Base-by-base conservation (phyloP, 2,888 invertebrate genomes). In the Peribatodes rhomboidaria region DNA sequence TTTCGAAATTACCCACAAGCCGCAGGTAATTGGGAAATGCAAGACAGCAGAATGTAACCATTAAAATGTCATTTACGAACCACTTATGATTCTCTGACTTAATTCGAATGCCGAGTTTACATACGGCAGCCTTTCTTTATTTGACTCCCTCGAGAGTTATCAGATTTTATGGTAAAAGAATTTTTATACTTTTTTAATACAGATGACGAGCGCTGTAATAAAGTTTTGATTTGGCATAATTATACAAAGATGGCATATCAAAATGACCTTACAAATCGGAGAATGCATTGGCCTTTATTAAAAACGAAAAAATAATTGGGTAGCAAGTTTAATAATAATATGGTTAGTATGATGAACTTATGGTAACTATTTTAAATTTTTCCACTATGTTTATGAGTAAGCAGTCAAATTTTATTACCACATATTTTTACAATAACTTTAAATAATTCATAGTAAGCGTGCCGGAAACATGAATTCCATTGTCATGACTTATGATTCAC, bases 61-160 rank as follows among this genome's bases (percentile, higher is more conserved):
- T 72, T 74, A 74, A 74, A 74, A 72, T 74, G 71, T 71, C 71
- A 71, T 71, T 74, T 72, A 71, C 67, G 66, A 56, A 67, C 69
- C 61, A 66, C 68, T 67, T 74, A 65, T 69, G 66, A 69, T 60
- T 66, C 67, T 60, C 54, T 61, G 71, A 61, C 57, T 68, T 67
- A 61, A 65, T 65, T 70, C 55, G 65, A 56, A 69, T 65, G 63
- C 46, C 20, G 35, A 49, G 52, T 65, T 61, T 56, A 65, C 60
- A 35, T 61, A 61, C 50, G n/a, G 22, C 39, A 2, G 54, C 37
- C n/a, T n/a, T n/a, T n/a, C 10, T 65, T 61, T 65, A 59, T 64
- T 60, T 52, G n/a, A 41, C 27, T 52, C 20, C n/a, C 31, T 41
- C 6, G 22, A 18, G 31, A 18, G 20, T 50, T 44, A 54, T 35